Percentiles rank a stretch among this genome's conserved stretches.
phyloP scores from a whole-genome alignment of 2,113 vertebrate species.

The Xiphias gladius region DNA sequence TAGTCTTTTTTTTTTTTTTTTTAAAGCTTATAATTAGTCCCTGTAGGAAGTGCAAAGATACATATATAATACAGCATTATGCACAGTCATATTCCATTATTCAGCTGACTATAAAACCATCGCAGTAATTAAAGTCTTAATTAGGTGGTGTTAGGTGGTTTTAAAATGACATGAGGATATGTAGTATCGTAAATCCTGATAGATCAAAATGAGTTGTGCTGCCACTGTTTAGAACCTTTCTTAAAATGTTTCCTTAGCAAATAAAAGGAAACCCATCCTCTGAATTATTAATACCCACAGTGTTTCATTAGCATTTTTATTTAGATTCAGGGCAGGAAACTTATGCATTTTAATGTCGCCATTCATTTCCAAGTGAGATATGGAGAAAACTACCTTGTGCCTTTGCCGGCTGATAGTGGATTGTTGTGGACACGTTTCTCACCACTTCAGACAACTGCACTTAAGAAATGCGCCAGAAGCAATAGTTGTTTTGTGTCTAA shows the following conservation, averaged over 20 bases:
- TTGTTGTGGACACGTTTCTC: constrained; percentile 27
- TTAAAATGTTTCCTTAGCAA: constrained; percentile 67
- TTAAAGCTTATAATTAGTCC: constrained; percentile 63
- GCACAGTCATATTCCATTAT: constrained; percentile 50
- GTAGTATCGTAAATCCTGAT: constrained; percentile 49
- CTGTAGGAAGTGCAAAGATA: constrained; percentile 52
- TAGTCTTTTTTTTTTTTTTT: constrained; percentile 45
- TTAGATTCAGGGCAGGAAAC: constrained; percentile 73
- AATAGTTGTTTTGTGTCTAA: neutral
- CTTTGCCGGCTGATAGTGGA: constrained; percentile 10
- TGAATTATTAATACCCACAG: constrained; percentile 73
- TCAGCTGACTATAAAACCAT: constrained; percentile 44
- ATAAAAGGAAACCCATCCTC: constrained; percentile 58
- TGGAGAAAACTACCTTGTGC: constrained; percentile 44
- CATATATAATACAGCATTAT: constrained; percentile 49
- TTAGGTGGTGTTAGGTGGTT: constrained; percentile 47
- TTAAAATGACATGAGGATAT: constrained; percentile 59
- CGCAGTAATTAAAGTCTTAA: constrained; percentile 67
- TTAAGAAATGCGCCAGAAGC: neutral
- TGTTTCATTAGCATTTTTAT: constrained; percentile 77
- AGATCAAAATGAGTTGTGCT: constrained; percentile 50
- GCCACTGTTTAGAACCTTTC: constrained; percentile 51
- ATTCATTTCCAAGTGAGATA: constrained; percentile 62
- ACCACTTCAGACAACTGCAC: constrained; percentile 5
- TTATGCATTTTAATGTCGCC: constrained; percentile 77